Percentiles rank a stretch among this genome's conserved stretches.
Conservation (phyloP, 2,113 vertebrate species). For the Hoplias malabaricus region DNA sequence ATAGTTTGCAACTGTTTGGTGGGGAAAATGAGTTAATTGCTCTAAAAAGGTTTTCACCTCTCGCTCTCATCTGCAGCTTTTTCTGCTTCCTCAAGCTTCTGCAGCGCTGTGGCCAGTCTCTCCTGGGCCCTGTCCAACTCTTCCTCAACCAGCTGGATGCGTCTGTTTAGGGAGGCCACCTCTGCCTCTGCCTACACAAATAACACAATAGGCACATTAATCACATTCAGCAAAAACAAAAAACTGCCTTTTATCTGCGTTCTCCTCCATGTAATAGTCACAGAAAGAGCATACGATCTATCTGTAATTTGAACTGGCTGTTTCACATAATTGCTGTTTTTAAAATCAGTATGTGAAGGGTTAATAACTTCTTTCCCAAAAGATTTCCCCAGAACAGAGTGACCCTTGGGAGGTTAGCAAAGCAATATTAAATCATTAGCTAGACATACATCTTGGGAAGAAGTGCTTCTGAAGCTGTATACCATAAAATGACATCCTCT, state of each 20-base stretch:
- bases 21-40: too few species aligned
- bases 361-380: conserved; percentile 10
- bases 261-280: neutral
- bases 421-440: conserved; percentile 19
- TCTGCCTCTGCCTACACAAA: conserved; percentile 89
- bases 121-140: conserved; percentile 97
- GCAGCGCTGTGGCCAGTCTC: conserved; percentile 91
- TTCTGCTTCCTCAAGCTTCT: conserved; percentile 97
- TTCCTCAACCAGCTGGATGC: conserved; percentile 97
- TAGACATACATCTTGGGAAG: conserved; percentile 25
- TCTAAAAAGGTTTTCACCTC: conserved; percentile 70
- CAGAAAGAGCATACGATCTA: neutral
- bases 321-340: neutral
- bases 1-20: too few species aligned
- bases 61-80: conserved; percentile 97
- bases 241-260: neutral
- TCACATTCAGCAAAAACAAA: neutral
- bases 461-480: neutral
- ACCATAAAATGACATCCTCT: conserved; percentile 20
- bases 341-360: neutral
- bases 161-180: conserved; percentile 93
- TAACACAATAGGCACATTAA: neutral
- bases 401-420: conserved; percentile 5
- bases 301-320: neutral
- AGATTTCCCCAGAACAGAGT: neutral